Conservation (phyloP, 1,140 invertebrate species). For the Zaprionus capensis region DNA sequence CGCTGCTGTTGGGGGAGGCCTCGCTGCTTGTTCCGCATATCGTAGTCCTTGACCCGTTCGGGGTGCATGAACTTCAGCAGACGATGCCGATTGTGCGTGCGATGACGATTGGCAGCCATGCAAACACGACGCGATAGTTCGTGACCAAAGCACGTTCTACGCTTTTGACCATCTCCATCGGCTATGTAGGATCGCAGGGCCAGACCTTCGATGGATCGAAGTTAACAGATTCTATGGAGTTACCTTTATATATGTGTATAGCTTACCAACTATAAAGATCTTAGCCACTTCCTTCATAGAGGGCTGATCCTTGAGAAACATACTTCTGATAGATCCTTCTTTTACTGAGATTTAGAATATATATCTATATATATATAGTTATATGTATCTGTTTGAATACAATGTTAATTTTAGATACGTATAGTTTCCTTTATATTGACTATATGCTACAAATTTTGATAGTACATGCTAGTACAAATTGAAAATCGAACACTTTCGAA, state of each 20-base stretch:
- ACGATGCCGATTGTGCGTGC: constrained; percentile 9
- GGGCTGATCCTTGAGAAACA: constrained; percentile 51
- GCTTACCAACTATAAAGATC: constrained; percentile 50
- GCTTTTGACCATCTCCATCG: constrained; percentile 26
- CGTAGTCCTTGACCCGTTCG: constrained; percentile 40
- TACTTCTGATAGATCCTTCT: constrained; percentile 5
- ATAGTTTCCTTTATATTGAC: not conserved
- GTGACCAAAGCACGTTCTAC: constrained; percentile 38
- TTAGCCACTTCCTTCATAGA: constrained; percentile 43
- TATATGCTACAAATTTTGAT: constrained; percentile 36
- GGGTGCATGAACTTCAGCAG: constrained; percentile 26
- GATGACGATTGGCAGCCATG: constrained; percentile 20
- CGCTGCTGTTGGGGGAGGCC: not conserved
- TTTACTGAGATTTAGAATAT: constrained; percentile 9
- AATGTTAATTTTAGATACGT: not conserved
- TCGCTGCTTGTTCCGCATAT: constrained; percentile 16
- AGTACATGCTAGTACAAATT: constrained; percentile 25
- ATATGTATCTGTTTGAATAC: not conserved
- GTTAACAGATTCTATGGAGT: not conserved
- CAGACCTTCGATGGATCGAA: constrained; percentile 8
- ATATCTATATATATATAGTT: constrained; percentile 1
- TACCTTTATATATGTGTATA: not conserved
- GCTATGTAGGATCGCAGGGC: constrained; percentile 43
- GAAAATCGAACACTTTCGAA: constrained; percentile 12
- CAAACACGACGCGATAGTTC: constrained; percentile 40